Base-by-base conservation (phyloP, 2,888 invertebrate species). In the Drosophila anomalata region DNA sequence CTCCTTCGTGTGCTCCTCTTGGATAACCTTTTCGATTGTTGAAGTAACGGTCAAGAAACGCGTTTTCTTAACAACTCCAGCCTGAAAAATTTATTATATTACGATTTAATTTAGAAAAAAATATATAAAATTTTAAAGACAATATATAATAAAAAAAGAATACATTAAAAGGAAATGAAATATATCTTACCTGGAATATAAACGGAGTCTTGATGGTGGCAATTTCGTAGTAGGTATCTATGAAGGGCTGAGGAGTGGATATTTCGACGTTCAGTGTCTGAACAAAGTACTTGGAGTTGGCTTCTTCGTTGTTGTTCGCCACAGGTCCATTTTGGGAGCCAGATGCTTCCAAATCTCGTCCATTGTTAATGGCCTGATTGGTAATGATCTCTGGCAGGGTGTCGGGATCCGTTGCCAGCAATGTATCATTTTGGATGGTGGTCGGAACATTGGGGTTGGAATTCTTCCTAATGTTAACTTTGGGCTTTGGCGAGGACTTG, bases 121-220 rank as follows among this genome's bases (percentile, higher is more conserved):
- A 2, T 0, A 2, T 2, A 0, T 22, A 24, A 24, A 24, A 24
- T 33, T 5, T 3, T n/a, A 26, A 2, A 2, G 6, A 33, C 6
- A 12, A 31, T 17, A 6, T 20, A 7, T 41, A 2, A 17, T 29
- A 29, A 12, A 31, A 11, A 6, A 12, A 7, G 29, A 5, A 17
- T 29, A 29, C 36, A 31, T 31, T 48, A 8, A 9, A 8, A 0
- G 17, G 17, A 42, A 42, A 9, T 11, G 7, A 0, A 31, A 12
- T 3, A 12, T 36, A 2, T n/a, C 36, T 91, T 93, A 96, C 97
- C 95, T 97, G 97, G 92, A 97, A 97, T 62, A 96, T 95, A 88
- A 97, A 97, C 3, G 97, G 97, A 69, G 97, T 96, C 91, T 96
- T 96, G 77, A 97, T 96, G 2, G 97, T 97, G 41, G 97, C 97